These are phyloP conservation scores for Leptinotarsa tumamoca DNA, from an alignment of 2,888 invertebrate species.

Conservation along the genomic window DNA sequence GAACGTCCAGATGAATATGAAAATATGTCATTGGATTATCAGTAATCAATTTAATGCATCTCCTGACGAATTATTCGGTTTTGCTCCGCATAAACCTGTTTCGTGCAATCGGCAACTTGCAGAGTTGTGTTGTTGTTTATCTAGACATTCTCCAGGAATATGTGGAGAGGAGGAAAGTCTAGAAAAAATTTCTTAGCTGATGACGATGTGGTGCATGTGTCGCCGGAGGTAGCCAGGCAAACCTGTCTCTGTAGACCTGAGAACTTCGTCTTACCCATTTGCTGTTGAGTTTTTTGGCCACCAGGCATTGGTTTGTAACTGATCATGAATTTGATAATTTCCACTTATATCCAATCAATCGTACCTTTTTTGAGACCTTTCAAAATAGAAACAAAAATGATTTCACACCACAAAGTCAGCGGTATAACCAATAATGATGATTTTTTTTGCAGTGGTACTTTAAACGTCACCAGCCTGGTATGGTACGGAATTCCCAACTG, in stretches of 20 bases:
- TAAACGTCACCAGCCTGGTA: background rate
- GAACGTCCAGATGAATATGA: too few relatives aligned
- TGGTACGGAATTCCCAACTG: constrained; percentile 14
- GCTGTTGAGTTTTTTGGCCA: background rate
- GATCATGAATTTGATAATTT: too few relatives aligned
- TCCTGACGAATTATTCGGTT: too few relatives aligned
- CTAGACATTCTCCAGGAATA: background rate
- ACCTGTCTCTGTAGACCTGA: background rate
- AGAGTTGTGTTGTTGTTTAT: background rate
- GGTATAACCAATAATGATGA: too few relatives aligned
- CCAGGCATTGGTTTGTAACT: background rate
- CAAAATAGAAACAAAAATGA: too few relatives aligned
- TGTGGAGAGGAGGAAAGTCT: background rate
- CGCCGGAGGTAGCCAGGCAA: background rate
- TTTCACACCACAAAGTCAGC: too few relatives aligned
- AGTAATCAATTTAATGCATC: too few relatives aligned
- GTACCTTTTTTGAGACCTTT: too few relatives aligned
- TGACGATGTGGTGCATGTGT: background rate
- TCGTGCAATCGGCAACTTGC: background rate
- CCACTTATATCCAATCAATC: too few relatives aligned
- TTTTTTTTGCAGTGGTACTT: background rate
- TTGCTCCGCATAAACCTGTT: background rate
- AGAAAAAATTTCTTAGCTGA: background rate
- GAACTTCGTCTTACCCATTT: background rate
- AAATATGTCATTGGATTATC: too few relatives aligned